Evolutionary conservation across 2,797 vertebrate species (phyloP).

Genomic region (Rousettus madagascariensis): DNA sequence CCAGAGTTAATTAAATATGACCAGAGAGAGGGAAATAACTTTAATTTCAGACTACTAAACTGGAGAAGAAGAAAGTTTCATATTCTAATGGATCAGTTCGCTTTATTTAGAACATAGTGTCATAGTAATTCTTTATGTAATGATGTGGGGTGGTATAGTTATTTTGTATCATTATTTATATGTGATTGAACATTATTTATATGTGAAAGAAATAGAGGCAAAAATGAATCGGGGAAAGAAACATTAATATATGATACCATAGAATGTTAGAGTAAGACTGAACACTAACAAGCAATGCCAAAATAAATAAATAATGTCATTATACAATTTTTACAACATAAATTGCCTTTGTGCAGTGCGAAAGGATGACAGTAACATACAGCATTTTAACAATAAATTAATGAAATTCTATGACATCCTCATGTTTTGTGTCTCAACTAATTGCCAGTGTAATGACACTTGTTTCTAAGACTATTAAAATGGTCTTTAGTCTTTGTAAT

Average conservation of each 20-base stretch:
- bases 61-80: not conserved
- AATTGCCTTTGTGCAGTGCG: not conserved
- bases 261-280: not conserved
- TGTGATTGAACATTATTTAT: not conserved
- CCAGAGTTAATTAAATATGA: not conserved
- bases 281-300: not conserved
- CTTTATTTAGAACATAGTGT: not conserved
- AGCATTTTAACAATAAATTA: constrained; percentile 1
- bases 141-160: not conserved
- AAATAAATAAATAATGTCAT: not conserved
- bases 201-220: not conserved
- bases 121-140: not conserved
- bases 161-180: not conserved
- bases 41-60: not conserved
- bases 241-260: not conserved
- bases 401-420: not conserved
- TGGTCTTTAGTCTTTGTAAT: not conserved
- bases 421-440: not conserved
- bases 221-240: not conserved
- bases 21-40: not conserved
- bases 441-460: not conserved
- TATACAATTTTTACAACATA: not conserved
- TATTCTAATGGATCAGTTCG: not conserved
- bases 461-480: not conserved
- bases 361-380: not conserved